Percentiles rank a stretch among this genome's conserved stretches.
phyloP scores from a whole-genome alignment of 2,797 vertebrate genomes.

The Manis crassicaudata region DNA sequence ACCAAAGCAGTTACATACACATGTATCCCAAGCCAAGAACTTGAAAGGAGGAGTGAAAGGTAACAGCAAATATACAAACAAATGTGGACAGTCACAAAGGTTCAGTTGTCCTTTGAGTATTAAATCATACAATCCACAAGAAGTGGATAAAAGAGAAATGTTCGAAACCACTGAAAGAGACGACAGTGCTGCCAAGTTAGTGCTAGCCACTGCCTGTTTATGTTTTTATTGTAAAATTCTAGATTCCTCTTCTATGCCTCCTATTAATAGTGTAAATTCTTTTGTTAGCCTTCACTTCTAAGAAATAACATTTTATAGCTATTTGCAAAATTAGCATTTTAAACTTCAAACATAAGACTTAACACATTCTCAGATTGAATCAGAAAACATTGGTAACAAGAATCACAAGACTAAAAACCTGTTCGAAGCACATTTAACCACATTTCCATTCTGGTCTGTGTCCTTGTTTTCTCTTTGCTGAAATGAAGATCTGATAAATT shows the following conservation, averaged over 20 bases:
- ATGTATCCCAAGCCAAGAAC: not conserved
- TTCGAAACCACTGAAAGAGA: not conserved
- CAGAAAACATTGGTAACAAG: not conserved
- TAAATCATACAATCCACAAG: not conserved
- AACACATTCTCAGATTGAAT: not conserved
- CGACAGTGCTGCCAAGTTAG: no score
- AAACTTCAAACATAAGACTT: not conserved
- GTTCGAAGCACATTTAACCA: not conserved
- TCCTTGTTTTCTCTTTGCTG: conserved; percentile 9
- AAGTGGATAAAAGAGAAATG: not conserved
- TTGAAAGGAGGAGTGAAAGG: not conserved
- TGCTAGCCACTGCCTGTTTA: not conserved
- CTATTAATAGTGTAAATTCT: not conserved
- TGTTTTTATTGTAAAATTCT: not conserved
- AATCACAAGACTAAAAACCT: not conserved
- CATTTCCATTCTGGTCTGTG: not conserved
- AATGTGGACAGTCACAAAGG: not conserved
- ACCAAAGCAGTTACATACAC: not conserved
- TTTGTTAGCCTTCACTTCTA: conserved; percentile 1
- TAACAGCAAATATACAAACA: not conserved
- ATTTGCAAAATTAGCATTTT: not conserved
- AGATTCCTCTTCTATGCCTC: not conserved
- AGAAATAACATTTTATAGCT: not conserved
- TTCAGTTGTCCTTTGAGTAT: not conserved
- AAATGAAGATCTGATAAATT: not conserved